A percentile compares a stretch with the other conserved stretches of the same genome.
Evolutionary conservation across 2,797 vertebrate genomes (phyloP).

Genomic region (Babyrousa celebensis): DNA sequence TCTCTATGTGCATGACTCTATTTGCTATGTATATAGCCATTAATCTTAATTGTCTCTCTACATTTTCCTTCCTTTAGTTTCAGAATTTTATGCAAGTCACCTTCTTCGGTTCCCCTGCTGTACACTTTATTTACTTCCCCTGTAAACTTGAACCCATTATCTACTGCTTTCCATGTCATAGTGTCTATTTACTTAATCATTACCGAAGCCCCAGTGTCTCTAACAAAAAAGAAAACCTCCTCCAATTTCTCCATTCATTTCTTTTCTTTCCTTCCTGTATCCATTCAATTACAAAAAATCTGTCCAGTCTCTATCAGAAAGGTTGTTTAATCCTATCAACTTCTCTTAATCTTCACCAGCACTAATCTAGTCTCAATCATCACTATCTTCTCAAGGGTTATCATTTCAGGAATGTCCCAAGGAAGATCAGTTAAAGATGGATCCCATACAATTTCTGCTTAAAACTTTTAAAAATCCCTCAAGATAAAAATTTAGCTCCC

Average conservation of each 20-base stretch:
- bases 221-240: neutral
- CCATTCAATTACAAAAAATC: conserved; percentile 10
- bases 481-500: neutral
- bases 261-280: neutral
- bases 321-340: neutral
- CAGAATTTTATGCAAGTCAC: neutral
- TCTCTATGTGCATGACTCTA: neutral
- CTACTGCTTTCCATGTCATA: neutral
- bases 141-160: neutral
- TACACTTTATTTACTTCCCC: neutral
- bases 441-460: neutral
- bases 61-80: neutral
- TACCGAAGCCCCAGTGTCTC: neutral
- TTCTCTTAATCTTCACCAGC: neutral
- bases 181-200: neutral
- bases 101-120: neutral
- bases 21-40: neutral
- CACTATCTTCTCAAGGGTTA: neutral
- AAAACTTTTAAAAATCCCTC: neutral
- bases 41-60: neutral
- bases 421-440: neutral
- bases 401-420: neutral
- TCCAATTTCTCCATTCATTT: neutral
- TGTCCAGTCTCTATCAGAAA: neutral
- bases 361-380: neutral